phyloP scores from a whole-genome alignment of 2,113 vertebrate species.

The Protomyctophum bolini region DNA sequence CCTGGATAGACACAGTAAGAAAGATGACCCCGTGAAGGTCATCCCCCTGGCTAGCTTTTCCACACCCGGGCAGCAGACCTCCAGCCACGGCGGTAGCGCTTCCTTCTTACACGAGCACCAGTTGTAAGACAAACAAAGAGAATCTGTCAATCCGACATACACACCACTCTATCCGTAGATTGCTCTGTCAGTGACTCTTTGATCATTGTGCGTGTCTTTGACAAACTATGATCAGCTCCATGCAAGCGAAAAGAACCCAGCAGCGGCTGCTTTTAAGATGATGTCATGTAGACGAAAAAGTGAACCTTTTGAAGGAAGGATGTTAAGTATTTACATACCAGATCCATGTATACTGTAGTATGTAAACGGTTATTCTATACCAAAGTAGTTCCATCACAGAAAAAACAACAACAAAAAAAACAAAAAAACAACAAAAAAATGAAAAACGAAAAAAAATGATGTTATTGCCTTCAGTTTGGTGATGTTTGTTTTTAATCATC shows the following conservation, averaged over 20 bases:
- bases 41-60: constrained; percentile 91
- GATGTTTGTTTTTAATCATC: constrained; percentile 56
- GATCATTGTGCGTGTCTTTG: constrained; percentile 38
- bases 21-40: constrained; percentile 88
- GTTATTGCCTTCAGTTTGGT: constrained; percentile 59
- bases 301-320: constrained; percentile 31
- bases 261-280: constrained; percentile 30
- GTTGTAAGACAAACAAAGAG: constrained; percentile 71
- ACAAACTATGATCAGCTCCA: constrained; percentile 45
- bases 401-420: constrained; percentile 34
- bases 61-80: constrained; percentile 72
- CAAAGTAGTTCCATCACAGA: constrained; percentile 74
- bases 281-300: constrained; percentile 37
- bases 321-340: constrained; percentile 40
- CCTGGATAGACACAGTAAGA: constrained; percentile 88
- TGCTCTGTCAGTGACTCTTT: constrained; percentile 48
- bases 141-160: constrained; percentile 42
- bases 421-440: constrained; percentile 1
- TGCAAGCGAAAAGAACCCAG: constrained; percentile 39
- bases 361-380: constrained; percentile 73
- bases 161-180: constrained; percentile 37
- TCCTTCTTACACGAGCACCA: constrained; percentile 89
- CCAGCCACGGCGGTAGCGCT: constrained; percentile 61
- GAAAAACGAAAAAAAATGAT: constrained; percentile 24
- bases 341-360: constrained; percentile 57